Evolutionary conservation across 1,140 invertebrate species (phyloP), one percentile per base, ranked within the genome.

Genomic region (Dinoponera quadriceps): DNA sequence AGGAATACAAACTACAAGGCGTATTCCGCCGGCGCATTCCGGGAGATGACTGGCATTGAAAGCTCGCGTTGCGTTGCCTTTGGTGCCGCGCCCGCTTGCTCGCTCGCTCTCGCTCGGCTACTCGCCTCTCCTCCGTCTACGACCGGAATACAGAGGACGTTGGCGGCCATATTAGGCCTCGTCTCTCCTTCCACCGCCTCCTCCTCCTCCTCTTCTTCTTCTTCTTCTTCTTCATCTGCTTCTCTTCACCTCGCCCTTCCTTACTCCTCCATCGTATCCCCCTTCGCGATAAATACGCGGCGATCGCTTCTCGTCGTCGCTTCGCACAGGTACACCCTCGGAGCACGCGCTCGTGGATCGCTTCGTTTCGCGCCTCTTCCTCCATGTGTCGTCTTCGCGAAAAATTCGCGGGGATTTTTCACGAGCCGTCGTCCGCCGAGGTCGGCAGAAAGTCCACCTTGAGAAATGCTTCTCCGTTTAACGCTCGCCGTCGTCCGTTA

Each of bases 11-110:
- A 94, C 90, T 93, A 88, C 84, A 71, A 62, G 78, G 48, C 84
- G 89, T 85, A 75, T 63, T 44, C 5, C 29, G 78, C 72, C 82
- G 80, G 90, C 90, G 89, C 92, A 93, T 94, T 94, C 92, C 91
- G 84, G 84, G 87, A 92, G 92, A 94, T 93, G 92, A 92, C 92
- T 93, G 93, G 91, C 92, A 93, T 94, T 92, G 93, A 94, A 92
- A 93, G 90, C 88, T 89, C 25, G 85, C 84, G 91, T 92, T n/a
- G n/a, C n/a, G 38, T 9, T 44, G 38, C 38, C 38, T 44, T 89
- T 88, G 81, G 88, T 81, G 86, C 91, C 91, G 92, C 93, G 88
- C 90, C 91, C 90, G 91, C 88, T 62, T 71, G 74, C 69, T 62
- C 48, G 81, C 51, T 83, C 68, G n/a, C n/a, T 22, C 49, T 65